phyloP scores from a whole-genome alignment of 2,113 vertebrate genomes.

The Natator depressus region DNA sequence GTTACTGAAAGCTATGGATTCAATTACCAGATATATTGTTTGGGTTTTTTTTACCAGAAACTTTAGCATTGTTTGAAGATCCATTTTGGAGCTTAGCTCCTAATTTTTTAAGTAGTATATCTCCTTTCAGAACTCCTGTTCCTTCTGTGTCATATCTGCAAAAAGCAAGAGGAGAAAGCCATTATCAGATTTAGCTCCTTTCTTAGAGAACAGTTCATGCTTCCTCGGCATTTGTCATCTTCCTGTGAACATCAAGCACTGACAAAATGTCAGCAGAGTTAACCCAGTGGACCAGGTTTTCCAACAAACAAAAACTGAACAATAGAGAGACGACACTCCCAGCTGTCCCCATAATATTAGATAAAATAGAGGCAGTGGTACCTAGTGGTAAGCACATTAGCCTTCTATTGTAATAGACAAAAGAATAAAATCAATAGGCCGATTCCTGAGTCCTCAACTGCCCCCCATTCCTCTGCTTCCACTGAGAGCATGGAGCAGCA shows the following conservation, averaged over 20 bases:
- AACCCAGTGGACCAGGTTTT: neutral
- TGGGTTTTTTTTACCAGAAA: neutral
- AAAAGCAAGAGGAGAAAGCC: neutral
- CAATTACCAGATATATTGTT: neutral
- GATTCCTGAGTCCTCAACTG: neutral
- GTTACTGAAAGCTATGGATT: neutral
- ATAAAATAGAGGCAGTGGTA: neutral
- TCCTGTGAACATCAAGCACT: neutral
- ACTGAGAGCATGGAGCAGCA: neutral
- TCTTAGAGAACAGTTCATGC: neutral
- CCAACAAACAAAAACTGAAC: neutral
- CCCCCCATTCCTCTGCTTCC: neutral
- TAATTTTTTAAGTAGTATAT: conserved; percentile 52
- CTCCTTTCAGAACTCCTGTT: conserved; percentile 47
- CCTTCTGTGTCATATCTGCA: conserved; percentile 65
- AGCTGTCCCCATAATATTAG: neutral
- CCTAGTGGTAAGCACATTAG: neutral
- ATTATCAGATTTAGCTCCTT: neutral
- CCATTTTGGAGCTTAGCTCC: conserved; percentile 25
- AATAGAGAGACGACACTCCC: neutral
- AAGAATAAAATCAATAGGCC: neutral
- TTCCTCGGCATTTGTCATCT: neutral
- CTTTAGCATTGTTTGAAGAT: neutral
- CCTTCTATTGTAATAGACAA: neutral
- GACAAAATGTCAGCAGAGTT: neutral